Evolutionary conservation across 64 coral and sea anemone species (phyloP), one percentile per base, ranked within the genome.

Genomic region (Montipora efflorescens): DNA sequence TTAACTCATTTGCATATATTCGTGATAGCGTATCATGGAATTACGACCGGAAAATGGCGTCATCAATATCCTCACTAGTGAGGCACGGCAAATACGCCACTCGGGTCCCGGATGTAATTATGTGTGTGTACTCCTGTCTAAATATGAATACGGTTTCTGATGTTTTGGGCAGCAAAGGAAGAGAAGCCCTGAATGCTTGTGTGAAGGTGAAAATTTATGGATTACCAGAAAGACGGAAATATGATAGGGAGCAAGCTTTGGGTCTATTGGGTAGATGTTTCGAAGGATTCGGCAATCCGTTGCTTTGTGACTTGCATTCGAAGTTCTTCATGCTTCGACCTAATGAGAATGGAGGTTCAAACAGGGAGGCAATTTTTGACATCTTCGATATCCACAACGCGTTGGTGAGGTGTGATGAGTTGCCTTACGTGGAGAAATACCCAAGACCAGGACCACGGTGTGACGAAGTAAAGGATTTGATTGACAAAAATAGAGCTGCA

Each of bases 111-210:
- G 25, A 25, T 25, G 25, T 25, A 25, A 25, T 25, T 25, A 25
- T 25, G 25, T 25, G 25, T 25, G 25, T 25, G 25, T 25, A 25
- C 25, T 25, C 25, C 25, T 25, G 25, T 25, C 25, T 25, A 74
- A 5, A 9, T 8, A 74, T 74, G 70, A 3, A 74, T 20, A 4
- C 69, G 21, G 19, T 25, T 14, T 57, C 5, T 47, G 80, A 83
- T 83, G 80, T 83, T 19, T 62, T 83, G 2, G 80, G 80, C 15
- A 36, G 67, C 5, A 57, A 67, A 4, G 80, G 80, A 46, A 45
- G 80, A 13, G 67, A 83, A 7, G 57, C 13, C 6, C 12, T 83
- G 5, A 15, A 83, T 66, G 80, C 80, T 9, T 83, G 80, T 46
- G 80, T 83, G 1, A 83, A 83, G 13, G 80, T 83, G 4, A 64